These are phyloP conservation scores for Gulo gulo DNA, from an alignment of 2,113 vertebrate species.

Conservation along the genomic window DNA sequence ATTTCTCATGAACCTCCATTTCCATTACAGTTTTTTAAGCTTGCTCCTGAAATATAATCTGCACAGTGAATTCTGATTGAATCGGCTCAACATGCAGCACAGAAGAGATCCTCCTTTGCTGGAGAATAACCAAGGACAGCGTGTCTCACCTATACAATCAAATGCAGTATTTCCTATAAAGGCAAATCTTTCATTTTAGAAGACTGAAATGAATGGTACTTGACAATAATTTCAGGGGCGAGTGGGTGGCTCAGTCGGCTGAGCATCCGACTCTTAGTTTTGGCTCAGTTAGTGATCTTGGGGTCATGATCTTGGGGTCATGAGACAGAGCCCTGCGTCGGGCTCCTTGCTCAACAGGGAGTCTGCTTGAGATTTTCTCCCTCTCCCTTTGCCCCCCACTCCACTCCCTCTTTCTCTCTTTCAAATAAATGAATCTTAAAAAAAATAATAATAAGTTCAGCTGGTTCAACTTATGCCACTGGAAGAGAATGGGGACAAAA, in stretches of 20 bases:
- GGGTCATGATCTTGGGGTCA: not conserved
- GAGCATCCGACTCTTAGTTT: not conserved
- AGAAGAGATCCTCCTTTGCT: not conserved
- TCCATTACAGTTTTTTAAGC: not conserved
- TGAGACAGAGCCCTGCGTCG: not conserved
- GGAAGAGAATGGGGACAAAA: not conserved
- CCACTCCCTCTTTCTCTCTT: not conserved
- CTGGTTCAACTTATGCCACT: not conserved
- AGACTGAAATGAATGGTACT: not conserved
- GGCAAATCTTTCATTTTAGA: constrained; percentile 41
- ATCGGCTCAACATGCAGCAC: not conserved
- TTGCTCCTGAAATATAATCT: constrained; percentile 1
- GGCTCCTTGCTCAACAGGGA: not conserved
- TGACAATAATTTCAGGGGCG: not conserved
- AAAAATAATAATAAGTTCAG: not conserved
- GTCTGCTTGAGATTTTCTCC: not conserved
- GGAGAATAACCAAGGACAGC: constrained; percentile 13
- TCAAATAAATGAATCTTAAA: not conserved
- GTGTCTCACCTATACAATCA: not conserved
- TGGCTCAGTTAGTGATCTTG: not conserved
- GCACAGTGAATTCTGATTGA: not conserved
- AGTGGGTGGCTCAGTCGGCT: not conserved
- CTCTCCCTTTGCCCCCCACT: not conserved
- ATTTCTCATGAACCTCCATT: constrained; percentile 14
- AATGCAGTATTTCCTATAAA: constrained; percentile 25